phyloP scores from a whole-genome alignment of 1,140 invertebrate species.

The Zaprionus nigranus region DNA sequence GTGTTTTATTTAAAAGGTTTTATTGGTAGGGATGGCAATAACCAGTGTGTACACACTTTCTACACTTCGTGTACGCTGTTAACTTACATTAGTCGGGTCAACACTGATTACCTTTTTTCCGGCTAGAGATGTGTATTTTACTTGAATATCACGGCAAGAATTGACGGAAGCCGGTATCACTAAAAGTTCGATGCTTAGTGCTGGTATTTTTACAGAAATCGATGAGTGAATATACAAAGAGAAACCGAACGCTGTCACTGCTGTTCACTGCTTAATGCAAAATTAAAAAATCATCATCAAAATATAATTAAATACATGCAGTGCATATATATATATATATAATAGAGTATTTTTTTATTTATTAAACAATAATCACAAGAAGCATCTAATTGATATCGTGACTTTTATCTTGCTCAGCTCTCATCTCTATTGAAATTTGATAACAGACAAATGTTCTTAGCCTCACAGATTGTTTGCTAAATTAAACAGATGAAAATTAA shows the following conservation, averaged over 20 bases:
- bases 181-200: too few relatives aligned
- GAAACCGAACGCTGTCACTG: too few relatives aligned
- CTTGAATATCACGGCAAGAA: background rate
- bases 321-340: too few relatives aligned
- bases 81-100: background rate
- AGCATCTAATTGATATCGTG: background rate
- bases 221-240: too few relatives aligned
- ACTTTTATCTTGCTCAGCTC: background rate
- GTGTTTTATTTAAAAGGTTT: slow-evolving; percentile 21
- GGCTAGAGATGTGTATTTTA: background rate
- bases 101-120: background rate
- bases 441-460: slow-evolving; percentile 10
- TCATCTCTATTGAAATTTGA: background rate
- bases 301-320: too few relatives aligned
- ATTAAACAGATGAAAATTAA: background rate
- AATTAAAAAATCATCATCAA: too few relatives aligned
- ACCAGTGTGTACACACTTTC: background rate
- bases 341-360: too few relatives aligned
- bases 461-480: too few relatives aligned
- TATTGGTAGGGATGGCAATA: background rate
- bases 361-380: too few relatives aligned
- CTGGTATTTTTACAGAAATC: too few relatives aligned
- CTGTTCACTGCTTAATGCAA: too few relatives aligned
- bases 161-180: background rate
- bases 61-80: background rate